Evolutionary conservation across 1,140 invertebrate genomes (phyloP), one percentile per base, ranked within the genome.

Genomic region (Zaprionus tsacasi): DNA sequence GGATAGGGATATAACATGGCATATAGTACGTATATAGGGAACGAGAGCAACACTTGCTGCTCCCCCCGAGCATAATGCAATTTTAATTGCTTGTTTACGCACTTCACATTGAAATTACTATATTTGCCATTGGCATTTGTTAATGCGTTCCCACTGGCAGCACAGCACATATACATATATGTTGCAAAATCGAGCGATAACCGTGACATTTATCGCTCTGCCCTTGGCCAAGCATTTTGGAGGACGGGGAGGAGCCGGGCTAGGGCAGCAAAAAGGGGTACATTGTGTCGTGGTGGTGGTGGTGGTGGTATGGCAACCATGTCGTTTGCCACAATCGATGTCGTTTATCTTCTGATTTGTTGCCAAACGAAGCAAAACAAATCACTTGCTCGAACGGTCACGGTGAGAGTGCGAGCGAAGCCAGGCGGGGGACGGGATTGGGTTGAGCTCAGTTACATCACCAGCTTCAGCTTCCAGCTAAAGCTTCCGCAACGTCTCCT

Each of bases 331-430:
- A 57, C 83, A 88, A 88, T 88, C 85, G 85, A 89, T 85, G 83
- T 89, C 83, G 83, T 88, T 88, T 88, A 88, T 88, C 83, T 88
- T 88, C 85, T 88, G 83, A 88, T 88, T 88, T 88, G 83, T 88
- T 88, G 85, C 83, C 83, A 78, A 88, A 88, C 83, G 83, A 88
- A 83, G 66, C 83, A 88, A 88, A 88, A 88, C 83, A 88, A 88
- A 88, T 88, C 83, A 88, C 83, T 87, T 87, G 83, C 77, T 79
- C 81, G 82, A 86, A 52, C 79, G 82, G 67, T 15, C 40, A 45
- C 40, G 40, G 40, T 15, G 6, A 15, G 40, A 45, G 40, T 0
- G n/a, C 6, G 40, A 8, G 40, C 7, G 6, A 2, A 6, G 33
- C 33, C 13, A 15, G n/a, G 13, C 1, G 6, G 12, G 12, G 40